Base-by-base conservation (phyloP, 2,797 vertebrate genomes). In the Diplodus sargus region DNA sequence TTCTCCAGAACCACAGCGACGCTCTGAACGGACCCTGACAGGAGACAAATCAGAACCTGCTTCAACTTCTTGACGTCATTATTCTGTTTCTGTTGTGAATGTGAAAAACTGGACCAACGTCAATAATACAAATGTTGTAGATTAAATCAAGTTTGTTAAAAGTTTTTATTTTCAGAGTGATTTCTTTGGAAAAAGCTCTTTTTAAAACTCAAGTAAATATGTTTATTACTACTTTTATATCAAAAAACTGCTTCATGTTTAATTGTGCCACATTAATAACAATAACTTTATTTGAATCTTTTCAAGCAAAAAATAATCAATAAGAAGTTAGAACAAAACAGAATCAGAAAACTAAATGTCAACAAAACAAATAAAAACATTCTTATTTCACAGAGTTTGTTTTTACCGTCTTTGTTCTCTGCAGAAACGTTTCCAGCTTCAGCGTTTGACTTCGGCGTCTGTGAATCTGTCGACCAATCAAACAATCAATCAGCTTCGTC, bases 1-100 rank as follows among this genome's bases (percentile, higher is more conserved):
- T 93, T 90, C 30, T 91, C 90, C 79, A 95, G 20, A 30, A 94
- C 83, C 47, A 93, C 83, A 0, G 77, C 43, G 11, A 20, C 5
- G n/a, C 78, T 59, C 45, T 51, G 59, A 45, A 51, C 17, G 0
- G 23, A 15, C 4, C 64, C 87, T 82, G 75, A 73, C 57, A 57
- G 20, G 9, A 74, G 5, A 75, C 17, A 10, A 18, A 71, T 5
- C 53, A 22, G 64, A 14, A 81, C 12, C 22, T 10, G 16, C 20
- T 42, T 65, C 5, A 58, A 10, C 52, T 48, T 48, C 47, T 1
- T 2, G 0, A 25, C 3, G 8, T 25, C 49, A 7, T 15, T 0
- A 4, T 1, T 52, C 60, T 57, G 12, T 4, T n/a, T n/a, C 8
- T 49, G 25, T 22, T 39, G 34, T 42, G 12, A 42, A 59, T n/a